phyloP scores from a whole-genome alignment of 1,140 invertebrate genomes.

The Magallana ariakensis region DNA sequence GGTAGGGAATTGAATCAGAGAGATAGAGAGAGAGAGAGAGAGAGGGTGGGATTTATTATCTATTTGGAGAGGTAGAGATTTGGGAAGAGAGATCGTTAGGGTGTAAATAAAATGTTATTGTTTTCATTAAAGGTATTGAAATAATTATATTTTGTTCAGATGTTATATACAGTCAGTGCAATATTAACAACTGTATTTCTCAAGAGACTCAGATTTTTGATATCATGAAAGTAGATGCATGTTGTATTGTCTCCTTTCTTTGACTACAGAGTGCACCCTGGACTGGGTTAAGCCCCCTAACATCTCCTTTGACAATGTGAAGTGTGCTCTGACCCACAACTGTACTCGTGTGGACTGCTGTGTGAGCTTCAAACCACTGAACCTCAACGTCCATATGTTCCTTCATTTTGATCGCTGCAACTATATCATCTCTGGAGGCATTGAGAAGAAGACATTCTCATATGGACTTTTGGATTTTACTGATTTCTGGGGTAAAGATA shows the following conservation, averaged over 20 bases:
- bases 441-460: slow-evolving; percentile 27
- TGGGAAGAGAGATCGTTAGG: no score
- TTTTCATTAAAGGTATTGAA: no score
- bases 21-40: no score
- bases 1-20: not conserved
- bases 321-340: slow-evolving; percentile 4
- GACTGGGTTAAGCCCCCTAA: not conserved
- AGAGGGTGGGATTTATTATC: no score
- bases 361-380: slow-evolving; percentile 25
- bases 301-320: not conserved
- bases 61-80: no score
- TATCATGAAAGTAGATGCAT: not conserved
- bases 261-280: slow-evolving; percentile 5
- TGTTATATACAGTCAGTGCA: no score
- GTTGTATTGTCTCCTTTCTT: not conserved
- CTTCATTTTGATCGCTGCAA: slow-evolving; percentile 38
- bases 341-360: slow-evolving; percentile 25
- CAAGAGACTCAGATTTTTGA: no score
- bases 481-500: not conserved
- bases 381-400: slow-evolving; percentile 13
- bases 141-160: no score
- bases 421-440: slow-evolving; percentile 26
- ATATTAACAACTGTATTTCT: no score
- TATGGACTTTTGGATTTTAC: slow-evolving; percentile 27
- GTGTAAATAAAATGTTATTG: no score